phyloP scores from a whole-genome alignment of 2,888 invertebrate species.

The Hecatera dysodea region DNA sequence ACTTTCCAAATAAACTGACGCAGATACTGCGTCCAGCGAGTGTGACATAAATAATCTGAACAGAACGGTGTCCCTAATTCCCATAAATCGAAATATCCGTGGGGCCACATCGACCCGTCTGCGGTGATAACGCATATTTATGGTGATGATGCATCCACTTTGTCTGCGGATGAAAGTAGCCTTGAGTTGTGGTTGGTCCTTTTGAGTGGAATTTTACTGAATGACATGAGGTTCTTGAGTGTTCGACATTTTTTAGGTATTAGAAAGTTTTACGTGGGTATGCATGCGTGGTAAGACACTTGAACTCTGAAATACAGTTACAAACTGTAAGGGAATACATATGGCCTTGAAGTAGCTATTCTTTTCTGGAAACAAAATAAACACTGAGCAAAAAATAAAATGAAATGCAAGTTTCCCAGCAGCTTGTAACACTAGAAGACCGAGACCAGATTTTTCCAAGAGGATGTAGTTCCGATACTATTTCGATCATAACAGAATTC shows the following conservation, averaged over 20 bases:
- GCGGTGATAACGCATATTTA: constrained; percentile 74
- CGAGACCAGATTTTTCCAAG: background rate
- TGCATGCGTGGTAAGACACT: too few species aligned
- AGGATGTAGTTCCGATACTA: background rate
- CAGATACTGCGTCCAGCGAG: constrained; percentile 53
- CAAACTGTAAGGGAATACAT: background rate
- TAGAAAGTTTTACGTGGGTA: background rate
- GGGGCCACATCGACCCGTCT: constrained; percentile 66
- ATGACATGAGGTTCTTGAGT: background rate
- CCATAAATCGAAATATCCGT: constrained; percentile 80
- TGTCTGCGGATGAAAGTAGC: constrained; percentile 50
- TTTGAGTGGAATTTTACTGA: constrained; percentile 19
- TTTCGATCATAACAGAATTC: background rate
- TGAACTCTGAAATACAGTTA: background rate
- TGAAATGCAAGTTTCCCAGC: background rate
- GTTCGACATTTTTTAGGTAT: background rate
- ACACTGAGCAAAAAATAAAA: background rate
- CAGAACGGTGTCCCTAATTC: constrained; percentile 72
- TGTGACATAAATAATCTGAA: constrained; percentile 69
- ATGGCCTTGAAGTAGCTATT: accelerated
- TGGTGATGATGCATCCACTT: constrained; percentile 64
- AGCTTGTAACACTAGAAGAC: background rate
- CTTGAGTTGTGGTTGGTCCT: constrained; percentile 24
- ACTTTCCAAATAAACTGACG: constrained; percentile 53
- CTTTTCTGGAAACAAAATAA: background rate